A percentile compares a stretch with the other conserved stretches of the same genome.
These are phyloP conservation scores for Drosophila pseudotalamancana DNA, from an alignment of 2,888 invertebrate species.

Conservation along the genomic window DNA sequence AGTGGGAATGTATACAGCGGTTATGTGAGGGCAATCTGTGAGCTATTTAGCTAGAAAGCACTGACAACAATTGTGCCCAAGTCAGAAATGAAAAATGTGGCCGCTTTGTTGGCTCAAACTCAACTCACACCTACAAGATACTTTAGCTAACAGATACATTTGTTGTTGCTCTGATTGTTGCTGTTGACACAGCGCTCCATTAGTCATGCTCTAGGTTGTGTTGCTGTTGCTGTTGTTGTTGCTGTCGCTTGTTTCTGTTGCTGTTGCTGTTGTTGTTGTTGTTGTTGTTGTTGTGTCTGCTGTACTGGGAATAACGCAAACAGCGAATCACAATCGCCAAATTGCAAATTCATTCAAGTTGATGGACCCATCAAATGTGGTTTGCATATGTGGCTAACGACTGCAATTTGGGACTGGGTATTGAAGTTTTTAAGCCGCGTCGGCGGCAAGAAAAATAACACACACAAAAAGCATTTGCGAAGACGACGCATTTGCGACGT, in stretches of 20 bases:
- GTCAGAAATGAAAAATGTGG: constrained; percentile 19
- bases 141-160: constrained; percentile 37
- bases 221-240: neutral
- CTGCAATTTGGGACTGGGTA: constrained; percentile 56
- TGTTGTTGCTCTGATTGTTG: constrained; percentile 12
- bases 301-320: constrained; percentile 10
- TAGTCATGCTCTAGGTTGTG: constrained; percentile 50
- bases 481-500: too few relatives aligned
- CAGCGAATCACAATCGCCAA: constrained; percentile 27
- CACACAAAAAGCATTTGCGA: constrained; percentile 38
- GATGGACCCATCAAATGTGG: constrained; percentile 52
- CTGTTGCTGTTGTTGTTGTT: constrained; percentile 15
- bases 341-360: constrained; percentile 56
- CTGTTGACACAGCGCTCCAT: constrained; percentile 42
- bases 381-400: constrained; percentile 51
- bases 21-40: constrained; percentile 7
- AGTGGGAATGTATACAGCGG: neutral
- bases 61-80: constrained; percentile 29
- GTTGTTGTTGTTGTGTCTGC: constrained; percentile 7
- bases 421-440: constrained; percentile 22
- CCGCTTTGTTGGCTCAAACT: constrained; percentile 22
- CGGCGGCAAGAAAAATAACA: constrained; percentile 30
- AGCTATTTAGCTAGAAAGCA: constrained; percentile 26
- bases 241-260: too few relatives aligned
- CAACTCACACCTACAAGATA: constrained; percentile 59